Conservation (phyloP, 2,797 vertebrate genomes). For the Trematomus bernacchii region DNA sequence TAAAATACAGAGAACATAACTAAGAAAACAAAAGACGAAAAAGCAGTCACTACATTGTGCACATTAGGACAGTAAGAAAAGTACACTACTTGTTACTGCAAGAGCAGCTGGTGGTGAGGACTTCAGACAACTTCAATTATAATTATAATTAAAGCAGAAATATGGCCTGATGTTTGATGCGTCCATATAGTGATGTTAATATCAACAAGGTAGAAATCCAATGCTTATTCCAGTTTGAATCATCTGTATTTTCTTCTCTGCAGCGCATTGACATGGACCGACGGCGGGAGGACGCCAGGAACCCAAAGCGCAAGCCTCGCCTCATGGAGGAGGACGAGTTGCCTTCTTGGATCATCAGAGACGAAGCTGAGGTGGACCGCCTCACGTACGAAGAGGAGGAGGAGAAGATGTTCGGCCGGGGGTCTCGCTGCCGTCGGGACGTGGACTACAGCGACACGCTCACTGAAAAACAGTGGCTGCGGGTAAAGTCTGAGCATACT, state of each 20-base stretch:
- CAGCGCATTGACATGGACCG: constrained; percentile 98
- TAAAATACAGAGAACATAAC: too few species aligned
- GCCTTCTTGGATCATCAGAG: constrained; percentile 98
- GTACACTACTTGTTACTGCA: too few species aligned
- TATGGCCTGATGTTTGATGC: neutral
- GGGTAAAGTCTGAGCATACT: constrained; percentile 83
- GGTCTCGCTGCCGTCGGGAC: constrained; percentile 94
- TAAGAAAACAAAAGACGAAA: too few species aligned
- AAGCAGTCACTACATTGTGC: too few species aligned
- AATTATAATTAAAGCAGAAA: neutral
- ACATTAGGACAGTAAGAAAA: too few species aligned
- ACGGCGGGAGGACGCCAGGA: constrained; percentile 94
- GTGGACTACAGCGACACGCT: constrained; percentile 98
- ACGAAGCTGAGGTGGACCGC: constrained; percentile 96
- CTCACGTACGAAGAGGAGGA: constrained; percentile 98
- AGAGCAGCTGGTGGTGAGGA: too few species aligned
- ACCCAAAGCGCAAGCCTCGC: constrained; percentile 95
- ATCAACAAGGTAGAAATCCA: too few species aligned
- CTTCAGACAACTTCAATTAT: too few species aligned
- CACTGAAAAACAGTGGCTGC: constrained; percentile 98
- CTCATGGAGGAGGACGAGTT: constrained; percentile 98
- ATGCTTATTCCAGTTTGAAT: neutral
- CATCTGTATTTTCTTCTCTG: neutral
- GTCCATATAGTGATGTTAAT: neutral
- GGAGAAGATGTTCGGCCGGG: constrained; percentile 96